A percentile compares a stretch with the other conserved stretches of the same genome.
phyloP scores from a whole-genome alignment of 2,888 invertebrate genomes.

The Aethes cnicana region DNA sequence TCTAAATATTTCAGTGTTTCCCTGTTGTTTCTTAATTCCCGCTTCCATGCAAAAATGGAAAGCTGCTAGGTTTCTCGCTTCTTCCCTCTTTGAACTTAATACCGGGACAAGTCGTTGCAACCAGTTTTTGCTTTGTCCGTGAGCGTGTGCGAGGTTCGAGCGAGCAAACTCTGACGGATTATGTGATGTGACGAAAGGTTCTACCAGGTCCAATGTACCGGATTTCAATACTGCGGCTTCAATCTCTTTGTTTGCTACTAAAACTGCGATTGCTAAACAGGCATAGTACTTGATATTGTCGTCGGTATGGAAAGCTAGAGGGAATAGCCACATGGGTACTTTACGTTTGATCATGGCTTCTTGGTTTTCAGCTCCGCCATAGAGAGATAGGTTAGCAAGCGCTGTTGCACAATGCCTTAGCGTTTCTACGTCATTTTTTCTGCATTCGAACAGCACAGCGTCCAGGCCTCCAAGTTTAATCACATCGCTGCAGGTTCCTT shows the following conservation, averaged over 20 bases:
- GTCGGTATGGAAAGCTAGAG: constrained; percentile 97
- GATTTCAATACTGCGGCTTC: constrained; percentile 97
- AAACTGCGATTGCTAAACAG: constrained; percentile 97
- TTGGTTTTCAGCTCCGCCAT: constrained; percentile 98
- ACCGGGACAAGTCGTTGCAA: constrained; percentile 95
- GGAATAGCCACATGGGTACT: constrained; percentile 98
- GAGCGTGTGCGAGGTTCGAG: constrained; percentile 95
- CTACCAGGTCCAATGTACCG: constrained; percentile 97
- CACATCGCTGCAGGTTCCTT: constrained; percentile 96
- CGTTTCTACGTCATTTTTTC: constrained; percentile 95
- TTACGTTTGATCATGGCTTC: constrained; percentile 98
- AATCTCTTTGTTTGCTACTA: constrained; percentile 98
- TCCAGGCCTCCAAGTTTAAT: constrained; percentile 96
- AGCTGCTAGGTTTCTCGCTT: constrained; percentile 97
- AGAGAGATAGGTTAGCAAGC: constrained; percentile 96
- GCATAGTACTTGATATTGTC: constrained; percentile 99
- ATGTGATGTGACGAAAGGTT: constrained; percentile 97
- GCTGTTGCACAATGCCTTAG: constrained; percentile 98
- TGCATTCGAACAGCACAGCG: constrained; percentile 96
- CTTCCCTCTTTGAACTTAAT: constrained; percentile 95
- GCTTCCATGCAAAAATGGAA: constrained; percentile 99
- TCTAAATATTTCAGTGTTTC: constrained; percentile 93
- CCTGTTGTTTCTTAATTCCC: constrained; percentile 96
- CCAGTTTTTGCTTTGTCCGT: constrained; percentile 98
- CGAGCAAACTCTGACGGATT: constrained; percentile 97